phyloP scores from a whole-genome alignment of 2,797 vertebrate species.

The Sebastiscus albofasciatus region DNA sequence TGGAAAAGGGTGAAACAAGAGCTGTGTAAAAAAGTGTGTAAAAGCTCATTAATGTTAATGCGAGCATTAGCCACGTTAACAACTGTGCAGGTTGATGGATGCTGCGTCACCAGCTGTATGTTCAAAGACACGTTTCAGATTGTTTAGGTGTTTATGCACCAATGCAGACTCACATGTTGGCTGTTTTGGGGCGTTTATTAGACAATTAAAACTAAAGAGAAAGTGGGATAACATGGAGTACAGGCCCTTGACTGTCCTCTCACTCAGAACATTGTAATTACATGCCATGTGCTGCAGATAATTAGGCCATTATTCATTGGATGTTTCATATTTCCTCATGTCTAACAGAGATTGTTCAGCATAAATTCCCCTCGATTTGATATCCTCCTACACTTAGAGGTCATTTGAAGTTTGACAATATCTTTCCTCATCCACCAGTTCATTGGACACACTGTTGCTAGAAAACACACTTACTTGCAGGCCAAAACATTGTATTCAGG shows the following conservation, averaged over 20 bases:
- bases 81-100: conserved; percentile 11
- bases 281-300: background rate
- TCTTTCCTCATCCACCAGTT: conserved; percentile 9
- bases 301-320: background rate
- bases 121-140: background rate
- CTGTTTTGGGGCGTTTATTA: background rate
- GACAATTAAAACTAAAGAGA: background rate
- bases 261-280: conserved; percentile 13
- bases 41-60: conserved; percentile 44
- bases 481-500: background rate
- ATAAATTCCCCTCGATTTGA: conserved; percentile 16
- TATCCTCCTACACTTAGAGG: conserved; percentile 9
- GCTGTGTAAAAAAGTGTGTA: conserved; percentile 33
- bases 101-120: background rate
- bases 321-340: conserved; percentile 17
- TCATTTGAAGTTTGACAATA: background rate
- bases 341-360: background rate
- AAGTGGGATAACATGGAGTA: background rate
- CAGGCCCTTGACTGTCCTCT: background rate
- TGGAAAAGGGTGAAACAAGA: conserved; percentile 36
- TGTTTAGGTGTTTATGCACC: background rate
- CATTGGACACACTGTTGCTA: background rate
- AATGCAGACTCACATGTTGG: background rate
- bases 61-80: conserved; percentile 19
- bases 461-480: background rate